Evolutionary conservation across 2,888 invertebrate genomes (phyloP).

Genomic region (Lycocerus yunnanus): DNA sequence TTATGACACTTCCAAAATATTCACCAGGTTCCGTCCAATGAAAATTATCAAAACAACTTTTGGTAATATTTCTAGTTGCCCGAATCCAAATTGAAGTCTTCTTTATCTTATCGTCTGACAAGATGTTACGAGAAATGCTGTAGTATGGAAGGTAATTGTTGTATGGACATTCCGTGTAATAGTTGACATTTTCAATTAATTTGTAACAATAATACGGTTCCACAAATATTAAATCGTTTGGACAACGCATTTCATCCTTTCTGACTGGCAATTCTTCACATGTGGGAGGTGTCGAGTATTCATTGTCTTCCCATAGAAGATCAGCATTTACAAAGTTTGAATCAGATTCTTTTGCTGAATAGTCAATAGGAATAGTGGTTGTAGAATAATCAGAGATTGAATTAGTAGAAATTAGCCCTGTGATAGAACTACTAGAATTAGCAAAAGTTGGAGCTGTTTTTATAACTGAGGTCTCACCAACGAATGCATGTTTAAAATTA

Average conservation of each 20-base stretch:
- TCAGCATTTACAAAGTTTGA: too few relatives aligned
- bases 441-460: too few relatives aligned
- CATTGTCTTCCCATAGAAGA: too few relatives aligned
- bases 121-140: too few relatives aligned
- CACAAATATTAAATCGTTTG: neutral
- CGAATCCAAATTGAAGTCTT: slow-evolving; percentile 5
- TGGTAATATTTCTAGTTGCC: neutral
- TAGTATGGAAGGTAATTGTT: neutral
- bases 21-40: slow-evolving; percentile 5
- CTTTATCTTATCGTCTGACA: neutral
- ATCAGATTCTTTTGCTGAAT: too few relatives aligned
- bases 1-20: neutral
- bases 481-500: too few relatives aligned
- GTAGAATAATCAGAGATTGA: too few relatives aligned
- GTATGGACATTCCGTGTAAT: neutral
- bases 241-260: neutral
- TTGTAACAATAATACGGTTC: neutral
- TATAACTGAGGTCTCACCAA: too few relatives aligned
- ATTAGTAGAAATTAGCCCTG: too few relatives aligned
- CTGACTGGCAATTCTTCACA: neutral
- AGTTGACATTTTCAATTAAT: neutral
- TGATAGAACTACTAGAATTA: too few relatives aligned
- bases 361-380: too few relatives aligned
- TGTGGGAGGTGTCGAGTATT: neutral
- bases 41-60: neutral